phyloP scores from a whole-genome alignment of 2,797 vertebrate genomes.

The Allochrocebus solatus region DNA sequence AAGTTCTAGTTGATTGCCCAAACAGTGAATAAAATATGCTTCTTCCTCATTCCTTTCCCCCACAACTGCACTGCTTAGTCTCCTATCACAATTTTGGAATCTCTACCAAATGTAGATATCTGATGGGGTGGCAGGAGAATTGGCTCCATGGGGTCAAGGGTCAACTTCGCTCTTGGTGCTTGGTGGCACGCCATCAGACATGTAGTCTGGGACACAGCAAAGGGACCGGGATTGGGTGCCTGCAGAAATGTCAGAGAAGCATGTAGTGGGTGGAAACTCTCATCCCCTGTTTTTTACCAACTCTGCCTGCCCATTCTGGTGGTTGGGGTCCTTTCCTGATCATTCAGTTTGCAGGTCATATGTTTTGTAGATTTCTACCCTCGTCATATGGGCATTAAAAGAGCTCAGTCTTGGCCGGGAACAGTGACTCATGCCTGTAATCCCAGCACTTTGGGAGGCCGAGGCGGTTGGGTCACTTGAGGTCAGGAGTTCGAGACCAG shows the following conservation, averaged over 20 bases:
- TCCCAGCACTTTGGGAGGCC: too few species aligned
- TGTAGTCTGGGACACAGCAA: neutral
- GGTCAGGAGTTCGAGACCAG: too few species aligned
- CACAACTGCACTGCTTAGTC: fast-evolving
- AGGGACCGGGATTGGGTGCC: neutral
- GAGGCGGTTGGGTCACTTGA: too few species aligned
- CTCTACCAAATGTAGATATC: neutral
- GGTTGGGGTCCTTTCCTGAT: neutral
- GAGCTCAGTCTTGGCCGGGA: neutral
- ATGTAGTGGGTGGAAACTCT: neutral
- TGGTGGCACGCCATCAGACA: neutral
- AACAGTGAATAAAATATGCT: neutral
- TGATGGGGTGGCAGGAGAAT: neutral
- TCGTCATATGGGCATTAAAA: fast-evolving
- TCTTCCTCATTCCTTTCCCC: constrained; percentile 67
- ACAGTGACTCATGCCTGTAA: too few species aligned
- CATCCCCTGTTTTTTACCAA: constrained; percentile 32
- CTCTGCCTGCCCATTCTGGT: neutral
- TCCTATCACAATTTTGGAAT: neutral
- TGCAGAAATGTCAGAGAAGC: constrained; percentile 24
- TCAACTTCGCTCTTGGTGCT: neutral
- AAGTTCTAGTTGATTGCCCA: constrained; percentile 38
- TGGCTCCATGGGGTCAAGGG: neutral
- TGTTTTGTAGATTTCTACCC: neutral
- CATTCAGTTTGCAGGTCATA: fast-evolving